Conservation (phyloP, 2,888 invertebrate genomes). For the Drepana falcataria region DNA sequence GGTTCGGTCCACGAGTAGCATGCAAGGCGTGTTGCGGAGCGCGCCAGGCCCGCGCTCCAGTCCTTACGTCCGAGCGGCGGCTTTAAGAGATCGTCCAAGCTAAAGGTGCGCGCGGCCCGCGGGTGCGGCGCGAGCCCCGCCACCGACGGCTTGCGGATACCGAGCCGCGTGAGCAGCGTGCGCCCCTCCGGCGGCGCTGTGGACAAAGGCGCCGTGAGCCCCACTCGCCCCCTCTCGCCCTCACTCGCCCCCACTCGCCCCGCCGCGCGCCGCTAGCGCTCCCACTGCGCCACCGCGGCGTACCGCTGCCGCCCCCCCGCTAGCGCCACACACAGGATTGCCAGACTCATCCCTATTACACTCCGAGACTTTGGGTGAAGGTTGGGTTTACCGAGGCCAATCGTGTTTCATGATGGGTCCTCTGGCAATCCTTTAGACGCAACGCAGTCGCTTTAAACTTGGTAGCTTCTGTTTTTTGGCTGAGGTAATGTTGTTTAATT, state of each 20-base stretch:
- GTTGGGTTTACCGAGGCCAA: neutral
- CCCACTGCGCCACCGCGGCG: slow-evolving; percentile 53
- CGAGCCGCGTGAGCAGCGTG: slow-evolving; percentile 89
- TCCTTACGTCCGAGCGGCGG: slow-evolving; percentile 90
- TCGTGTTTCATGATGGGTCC: slow-evolving; percentile 8
- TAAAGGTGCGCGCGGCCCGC: slow-evolving; percentile 88
- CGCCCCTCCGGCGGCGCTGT: slow-evolving; percentile 76
- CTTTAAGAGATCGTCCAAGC: slow-evolving; percentile 93
- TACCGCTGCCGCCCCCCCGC: slow-evolving; percentile 44
- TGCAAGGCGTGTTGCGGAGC: slow-evolving; percentile 43
- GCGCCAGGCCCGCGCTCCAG: slow-evolving; percentile 62
- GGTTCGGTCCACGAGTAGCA: slow-evolving; percentile 15
- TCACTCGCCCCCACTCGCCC: slow-evolving; percentile 27
- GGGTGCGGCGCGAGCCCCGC: slow-evolving; percentile 87
- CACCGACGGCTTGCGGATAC: slow-evolving; percentile 92
- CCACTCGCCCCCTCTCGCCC: slow-evolving; percentile 7
- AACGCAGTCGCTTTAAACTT: slow-evolving; percentile 42
- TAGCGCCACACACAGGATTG: slow-evolving; percentile 54
- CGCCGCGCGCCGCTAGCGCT: slow-evolving; percentile 35
- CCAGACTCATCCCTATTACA: slow-evolving; percentile 28
- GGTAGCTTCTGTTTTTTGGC: slow-evolving; percentile 23
- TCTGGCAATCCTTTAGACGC: slow-evolving; percentile 45
- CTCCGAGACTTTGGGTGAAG: no score
- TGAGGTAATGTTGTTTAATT: neutral
- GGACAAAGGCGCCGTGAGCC: slow-evolving; percentile 74